Evolutionary conservation across 2,888 invertebrate genomes (phyloP).

Genomic region (Dasypolia templi): DNA sequence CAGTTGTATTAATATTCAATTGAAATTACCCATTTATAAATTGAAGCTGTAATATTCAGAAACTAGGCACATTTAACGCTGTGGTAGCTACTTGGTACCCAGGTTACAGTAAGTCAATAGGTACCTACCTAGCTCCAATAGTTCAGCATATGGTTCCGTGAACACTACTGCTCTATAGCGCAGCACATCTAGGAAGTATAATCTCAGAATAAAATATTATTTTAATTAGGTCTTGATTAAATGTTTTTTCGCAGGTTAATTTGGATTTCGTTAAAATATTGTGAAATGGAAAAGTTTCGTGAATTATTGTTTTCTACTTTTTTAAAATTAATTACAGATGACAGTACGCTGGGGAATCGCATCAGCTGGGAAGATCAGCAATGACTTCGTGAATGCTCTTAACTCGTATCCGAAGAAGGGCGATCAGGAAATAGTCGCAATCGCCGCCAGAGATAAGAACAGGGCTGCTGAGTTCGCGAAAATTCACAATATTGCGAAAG

Average conservation of each 20-base stretch:
- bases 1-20: slow-evolving; percentile 13
- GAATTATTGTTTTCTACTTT: neutral
- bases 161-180: neutral
- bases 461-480: slow-evolving; percentile 94
- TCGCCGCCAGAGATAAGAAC: slow-evolving; percentile 93
- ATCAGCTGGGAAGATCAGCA: slow-evolving; percentile 95
- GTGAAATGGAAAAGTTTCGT: neutral
- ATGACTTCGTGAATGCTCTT: slow-evolving; percentile 95
- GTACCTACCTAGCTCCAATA: neutral
- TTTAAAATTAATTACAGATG: slow-evolving; percentile 76
- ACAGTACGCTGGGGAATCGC: slow-evolving; percentile 95
- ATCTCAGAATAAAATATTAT: neutral
- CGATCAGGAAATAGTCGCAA: slow-evolving; percentile 93
- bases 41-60: too few species aligned
- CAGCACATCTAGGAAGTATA: neutral
- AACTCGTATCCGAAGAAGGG: slow-evolving; percentile 90
- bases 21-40: neutral
- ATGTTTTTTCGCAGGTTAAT: neutral
- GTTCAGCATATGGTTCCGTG: neutral
- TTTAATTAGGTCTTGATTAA: neutral
- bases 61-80: neutral
- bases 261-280: neutral
- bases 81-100: neutral
- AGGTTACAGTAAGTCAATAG: neutral
- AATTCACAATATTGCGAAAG: slow-evolving; percentile 92